Evolutionary conservation across 1,140 invertebrate genomes (phyloP).

Genomic region (Coenobita brevimanus): DNA sequence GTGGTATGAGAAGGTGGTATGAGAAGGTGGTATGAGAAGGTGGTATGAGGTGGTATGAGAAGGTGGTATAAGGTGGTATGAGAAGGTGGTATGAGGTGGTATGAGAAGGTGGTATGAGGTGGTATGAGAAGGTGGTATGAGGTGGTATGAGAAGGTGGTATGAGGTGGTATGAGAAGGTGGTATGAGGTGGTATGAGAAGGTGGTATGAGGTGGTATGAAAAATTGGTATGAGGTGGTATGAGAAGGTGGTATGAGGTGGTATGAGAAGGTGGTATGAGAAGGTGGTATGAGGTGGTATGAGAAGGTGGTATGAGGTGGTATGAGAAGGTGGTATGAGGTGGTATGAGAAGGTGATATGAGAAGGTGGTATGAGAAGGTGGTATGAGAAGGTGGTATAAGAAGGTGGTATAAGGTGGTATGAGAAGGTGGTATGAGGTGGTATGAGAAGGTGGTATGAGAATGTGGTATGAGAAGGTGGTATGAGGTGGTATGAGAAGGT

Average conservation of each 20-base stretch:
- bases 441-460: neutral
- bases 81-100: neutral
- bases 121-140: too few relatives aligned
- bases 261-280: neutral
- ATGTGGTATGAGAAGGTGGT: neutral
- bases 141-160: neutral
- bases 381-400: too few relatives aligned
- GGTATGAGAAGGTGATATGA: neutral
- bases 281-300: too few relatives aligned
- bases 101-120: too few relatives aligned
- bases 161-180: neutral
- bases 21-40: neutral
- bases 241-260: neutral
- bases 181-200: too few relatives aligned
- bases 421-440: neutral
- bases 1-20: neutral
- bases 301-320: neutral
- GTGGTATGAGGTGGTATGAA: too few relatives aligned
- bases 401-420: too few relatives aligned
- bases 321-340: too few relatives aligned
- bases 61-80: too few relatives aligned
- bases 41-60: neutral
- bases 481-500: too few relatives aligned
- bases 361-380: neutral
- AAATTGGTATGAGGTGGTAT: neutral